Evolutionary conservation across 2,113 vertebrate species (phyloP).

Genomic region (Hippocampus abdominalis): DNA sequence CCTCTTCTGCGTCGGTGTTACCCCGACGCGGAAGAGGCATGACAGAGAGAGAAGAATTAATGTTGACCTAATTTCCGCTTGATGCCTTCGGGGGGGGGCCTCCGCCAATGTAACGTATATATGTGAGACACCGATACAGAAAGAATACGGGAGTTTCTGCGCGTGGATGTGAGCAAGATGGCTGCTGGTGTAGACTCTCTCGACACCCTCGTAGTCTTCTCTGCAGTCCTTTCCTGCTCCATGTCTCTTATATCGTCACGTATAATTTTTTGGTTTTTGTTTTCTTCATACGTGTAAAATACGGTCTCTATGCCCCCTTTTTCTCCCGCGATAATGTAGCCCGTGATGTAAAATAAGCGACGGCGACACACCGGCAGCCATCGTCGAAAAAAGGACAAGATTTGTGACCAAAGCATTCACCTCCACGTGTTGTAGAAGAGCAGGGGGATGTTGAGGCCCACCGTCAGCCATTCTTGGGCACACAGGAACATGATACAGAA

Average conservation of each 20-base stretch:
- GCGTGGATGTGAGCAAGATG: background rate
- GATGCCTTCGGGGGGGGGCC: constrained; percentile 7
- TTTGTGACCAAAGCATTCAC: constrained; percentile 67
- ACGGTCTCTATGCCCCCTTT: too few species aligned
- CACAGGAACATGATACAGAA: constrained; percentile 99
- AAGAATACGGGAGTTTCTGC: background rate
- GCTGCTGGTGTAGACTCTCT: too few species aligned
- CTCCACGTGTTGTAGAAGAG: constrained; percentile 98
- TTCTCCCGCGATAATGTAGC: too few species aligned
- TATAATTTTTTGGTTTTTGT: too few species aligned
- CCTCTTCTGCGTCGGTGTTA: background rate
- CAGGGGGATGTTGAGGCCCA: constrained; percentile 90
- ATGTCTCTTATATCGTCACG: too few species aligned
- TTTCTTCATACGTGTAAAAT: too few species aligned
- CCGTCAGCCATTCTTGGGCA: constrained; percentile 94
- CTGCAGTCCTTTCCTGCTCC: too few species aligned
- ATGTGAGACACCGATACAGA: background rate
- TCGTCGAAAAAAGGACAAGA: accelerated
- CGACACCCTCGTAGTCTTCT: too few species aligned
- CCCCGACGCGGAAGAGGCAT: constrained; percentile 12
- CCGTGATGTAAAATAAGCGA: too few species aligned
- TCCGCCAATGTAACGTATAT: background rate
- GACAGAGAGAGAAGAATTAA: constrained; percentile 28
- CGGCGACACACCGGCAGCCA: too few species aligned
- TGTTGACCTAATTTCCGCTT: constrained; percentile 40